phyloP scores from a whole-genome alignment of 92 coral and sea anemone genomes.

The Actinernus sp. region DNA sequence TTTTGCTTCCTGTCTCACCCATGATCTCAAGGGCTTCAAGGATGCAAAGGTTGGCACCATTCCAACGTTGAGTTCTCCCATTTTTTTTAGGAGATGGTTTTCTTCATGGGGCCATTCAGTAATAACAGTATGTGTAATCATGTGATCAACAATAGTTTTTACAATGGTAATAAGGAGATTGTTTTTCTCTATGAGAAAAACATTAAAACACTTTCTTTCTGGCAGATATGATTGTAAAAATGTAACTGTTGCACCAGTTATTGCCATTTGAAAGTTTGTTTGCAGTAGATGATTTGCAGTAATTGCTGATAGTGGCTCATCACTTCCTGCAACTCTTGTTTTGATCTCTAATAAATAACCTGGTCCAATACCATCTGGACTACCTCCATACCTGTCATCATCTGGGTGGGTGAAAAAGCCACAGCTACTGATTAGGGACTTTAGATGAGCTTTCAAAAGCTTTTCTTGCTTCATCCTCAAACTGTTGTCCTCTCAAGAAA shows the following conservation, averaged over 20 bases:
- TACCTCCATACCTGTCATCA: slow-evolving; percentile 50
- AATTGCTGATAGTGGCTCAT: slow-evolving; percentile 35
- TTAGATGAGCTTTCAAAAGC: slow-evolving; percentile 14
- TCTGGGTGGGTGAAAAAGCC: slow-evolving; percentile 48
- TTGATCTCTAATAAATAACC: slow-evolving; percentile 49
- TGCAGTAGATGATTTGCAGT: slow-evolving; percentile 48
- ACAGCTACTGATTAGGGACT: slow-evolving; percentile 20
- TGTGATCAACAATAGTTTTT: slow-evolving; percentile 45
- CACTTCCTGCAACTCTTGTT: slow-evolving; percentile 56
- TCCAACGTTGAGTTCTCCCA: slow-evolving; percentile 53
- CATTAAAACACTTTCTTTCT: slow-evolving; percentile 27
- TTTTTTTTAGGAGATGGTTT: slow-evolving; percentile 34
- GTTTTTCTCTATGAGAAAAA: slow-evolving; percentile 47
- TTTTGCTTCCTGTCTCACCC: slow-evolving; percentile 40
- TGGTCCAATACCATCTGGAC: slow-evolving; percentile 70
- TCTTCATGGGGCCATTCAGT: slow-evolving; percentile 68
- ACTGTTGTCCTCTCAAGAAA: no score
- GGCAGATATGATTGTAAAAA: slow-evolving; percentile 59
- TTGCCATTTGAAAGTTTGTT: slow-evolving; percentile 50
- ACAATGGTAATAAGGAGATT: slow-evolving; percentile 30
- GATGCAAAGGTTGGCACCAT: slow-evolving; percentile 51
- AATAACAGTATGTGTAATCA: slow-evolving; percentile 31
- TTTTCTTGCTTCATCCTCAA: slow-evolving; percentile 9
- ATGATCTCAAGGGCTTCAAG: slow-evolving; percentile 45
- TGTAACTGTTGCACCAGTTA: slow-evolving; percentile 46